A percentile compares a stretch with the other conserved stretches of the same genome.
Evolutionary conservation across 2,797 vertebrate species (phyloP).

Genomic region (Amblyraja radiata): DNA sequence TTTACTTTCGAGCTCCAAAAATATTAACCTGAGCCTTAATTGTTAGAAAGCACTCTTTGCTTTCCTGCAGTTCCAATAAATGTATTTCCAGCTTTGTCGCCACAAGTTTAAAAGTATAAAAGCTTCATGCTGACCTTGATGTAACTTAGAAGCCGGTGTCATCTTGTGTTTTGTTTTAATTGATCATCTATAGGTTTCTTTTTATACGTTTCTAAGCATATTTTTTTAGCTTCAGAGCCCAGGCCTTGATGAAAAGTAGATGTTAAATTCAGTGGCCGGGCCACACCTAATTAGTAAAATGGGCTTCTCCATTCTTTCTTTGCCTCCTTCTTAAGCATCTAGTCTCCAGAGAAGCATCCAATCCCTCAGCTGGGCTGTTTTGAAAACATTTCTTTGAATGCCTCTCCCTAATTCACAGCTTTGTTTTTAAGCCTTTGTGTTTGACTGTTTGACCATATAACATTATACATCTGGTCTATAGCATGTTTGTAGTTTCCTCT

Average conservation of each 20-base stretch:
- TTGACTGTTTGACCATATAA: constrained; percentile 99
- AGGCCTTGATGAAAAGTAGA: constrained; percentile 68
- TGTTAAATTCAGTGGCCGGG: constrained; percentile 77
- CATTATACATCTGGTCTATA: constrained; percentile 98
- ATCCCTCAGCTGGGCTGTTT: constrained; percentile 96
- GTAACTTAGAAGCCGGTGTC: constrained; percentile 20
- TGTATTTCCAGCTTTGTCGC: not conserved
- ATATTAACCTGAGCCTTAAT: not conserved
- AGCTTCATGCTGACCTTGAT: constrained; percentile 29
- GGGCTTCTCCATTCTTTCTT: constrained; percentile 71
- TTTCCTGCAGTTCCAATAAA: not conserved
- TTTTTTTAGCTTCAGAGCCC: constrained; percentile 65
- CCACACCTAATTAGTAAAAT: constrained; percentile 96
- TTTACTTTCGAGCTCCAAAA: not conserved
- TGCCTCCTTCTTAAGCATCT: constrained; percentile 70
- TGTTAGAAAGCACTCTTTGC: not conserved
- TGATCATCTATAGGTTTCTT: constrained; percentile 37
- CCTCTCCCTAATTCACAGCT: constrained; percentile 88
- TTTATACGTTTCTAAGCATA: constrained; percentile 51
- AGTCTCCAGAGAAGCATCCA: constrained; percentile 74
- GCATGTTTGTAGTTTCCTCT: constrained; percentile 84
- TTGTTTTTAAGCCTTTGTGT: constrained; percentile 93
- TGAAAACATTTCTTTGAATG: constrained; percentile 97
- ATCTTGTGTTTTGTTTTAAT: constrained; percentile 22
- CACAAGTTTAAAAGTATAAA: constrained; percentile 16